Base-by-base conservation (phyloP, 2,113 vertebrate species). In the Tyrannus savana region DNA sequence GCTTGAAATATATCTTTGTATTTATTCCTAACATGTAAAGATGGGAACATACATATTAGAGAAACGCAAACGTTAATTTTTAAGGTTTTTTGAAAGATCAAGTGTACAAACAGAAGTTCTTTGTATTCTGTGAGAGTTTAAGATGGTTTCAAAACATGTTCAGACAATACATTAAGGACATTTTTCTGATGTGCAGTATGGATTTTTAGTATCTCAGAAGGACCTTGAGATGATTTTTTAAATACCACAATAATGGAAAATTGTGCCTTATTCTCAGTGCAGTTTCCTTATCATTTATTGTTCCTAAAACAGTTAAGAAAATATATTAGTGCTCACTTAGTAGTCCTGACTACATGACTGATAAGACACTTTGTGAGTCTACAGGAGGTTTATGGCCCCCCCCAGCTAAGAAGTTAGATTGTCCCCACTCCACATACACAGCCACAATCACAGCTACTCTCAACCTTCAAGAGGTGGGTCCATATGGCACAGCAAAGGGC, bases 401-500 rank as follows among this genome's bases (percentile, higher is more conserved):
- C 21, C 15, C 5, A 56, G 21, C 10, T 46, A 59, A 50, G 33
- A 39, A 46, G 10, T 41, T 63, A 78, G 71, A 63, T 24, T 0
- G 0, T 9, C 9, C 21, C 13, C 9, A 21, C 64, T 69, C 33
- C 19, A 44, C 9, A 3, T 58, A 47, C 5, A 1, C 8, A 8
- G 21, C 37, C 39, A 50, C 39, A 58, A 55, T 30, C 12, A 28
- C 7, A 39, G 30, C 18, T 49, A 50, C 14, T 42, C 30, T 67
- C 39, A 47, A 30, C 27, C 27, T 72, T 76, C 8, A 10, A 39
- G 27, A 71, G 9, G 5, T 12, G 21, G 9, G 28, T 83, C 62
- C 33, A 11, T 18, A 37, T 12, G 3, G n/a, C 23, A 11, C 8
- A 66, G 56, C 7, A 67, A 60, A 73, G 13, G 24, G 31, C 35